Percentiles rank a stretch among this genome's conserved stretches.
These are phyloP conservation scores for Cynopterus brachyotis DNA, from an alignment of 2,113 vertebrate genomes.

Conservation along the genomic window DNA sequence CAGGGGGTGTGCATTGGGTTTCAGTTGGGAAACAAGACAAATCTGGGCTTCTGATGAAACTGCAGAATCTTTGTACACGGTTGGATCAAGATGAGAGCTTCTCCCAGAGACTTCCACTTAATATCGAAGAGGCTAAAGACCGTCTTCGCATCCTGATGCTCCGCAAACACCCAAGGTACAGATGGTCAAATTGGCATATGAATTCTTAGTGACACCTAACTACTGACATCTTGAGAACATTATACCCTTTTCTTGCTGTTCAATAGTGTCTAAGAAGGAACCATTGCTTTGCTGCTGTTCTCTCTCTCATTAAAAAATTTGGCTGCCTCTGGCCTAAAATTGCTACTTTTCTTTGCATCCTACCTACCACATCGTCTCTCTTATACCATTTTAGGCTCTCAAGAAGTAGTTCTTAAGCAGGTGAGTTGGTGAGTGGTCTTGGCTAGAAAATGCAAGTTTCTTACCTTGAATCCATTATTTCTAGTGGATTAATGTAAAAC, in stretches of 20 bases:
- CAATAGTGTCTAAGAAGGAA: background rate
- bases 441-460: background rate
- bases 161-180: slow-evolving; percentile 89
- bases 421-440: background rate
- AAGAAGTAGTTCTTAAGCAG: background rate
- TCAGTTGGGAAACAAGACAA: slow-evolving; percentile 96
- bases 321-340: background rate
- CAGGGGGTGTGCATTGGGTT: slow-evolving; percentile 95
- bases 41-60: slow-evolving; percentile 92
- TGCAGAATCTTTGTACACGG: slow-evolving; percentile 94
- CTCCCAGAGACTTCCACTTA: slow-evolving; percentile 88
- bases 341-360: background rate
- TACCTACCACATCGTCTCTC: background rate
- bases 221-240: background rate
- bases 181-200: background rate
- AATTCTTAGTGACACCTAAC: background rate
- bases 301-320: background rate
- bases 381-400: background rate
- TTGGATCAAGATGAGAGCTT: slow-evolving; percentile 89
- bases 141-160: slow-evolving; percentile 93
- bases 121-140: slow-evolving; percentile 96
- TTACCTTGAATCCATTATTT: background rate
- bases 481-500: background rate
- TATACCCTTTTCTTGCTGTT: background rate
- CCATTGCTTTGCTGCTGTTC: background rate